Evolutionary conservation across 1,140 invertebrate genomes (phyloP), one percentile per base, ranked within the genome.

Genomic region (Magallana angulata): DNA sequence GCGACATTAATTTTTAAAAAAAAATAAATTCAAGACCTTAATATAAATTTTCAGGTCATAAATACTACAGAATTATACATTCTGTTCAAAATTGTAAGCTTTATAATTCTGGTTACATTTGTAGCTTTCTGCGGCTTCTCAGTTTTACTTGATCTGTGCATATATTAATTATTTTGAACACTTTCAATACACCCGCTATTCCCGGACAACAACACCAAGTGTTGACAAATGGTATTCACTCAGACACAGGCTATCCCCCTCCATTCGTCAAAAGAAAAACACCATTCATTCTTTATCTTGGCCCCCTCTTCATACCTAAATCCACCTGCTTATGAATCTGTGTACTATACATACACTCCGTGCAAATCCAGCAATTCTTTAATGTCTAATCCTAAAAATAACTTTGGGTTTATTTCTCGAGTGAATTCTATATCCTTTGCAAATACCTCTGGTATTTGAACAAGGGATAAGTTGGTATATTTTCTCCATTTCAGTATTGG

Each of bases 251-350:
- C 68, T 30, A 76, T 48, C 36, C 68, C 68, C 68, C 36, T 76
- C 24, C 7, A 14, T 64, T 64, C 18, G 60, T 16, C 16, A 64
- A 76, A 8, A 76, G 9, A 36, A 24, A 76, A 76, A 76, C 24
- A 76, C 36, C 68, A 76, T 76, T 76, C 24, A 12, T 76, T 76
- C 24, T 30, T 76, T 76, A 71, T 76, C 68, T 76, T 30, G 30
- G 68, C 24, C 36, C 6, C 24, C 24, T 7, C 12, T 9, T 76
- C 24, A 30, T 12, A 12, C 24, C 36, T 30, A 76, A 71, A 76
- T 76, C 68, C 36, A 76, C 24, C 68, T 30, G 68, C 24, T 30
- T 8, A 64, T n/a, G 7, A n/a, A n/a, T 18, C 16, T 14, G 16
- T 64, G 18, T 16, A 64, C 16, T 64, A 64, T 64, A 85, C 64